Conservation (phyloP, 37 sponge, comb jelly and placozoan species). For the Geodia barretti region DNA sequence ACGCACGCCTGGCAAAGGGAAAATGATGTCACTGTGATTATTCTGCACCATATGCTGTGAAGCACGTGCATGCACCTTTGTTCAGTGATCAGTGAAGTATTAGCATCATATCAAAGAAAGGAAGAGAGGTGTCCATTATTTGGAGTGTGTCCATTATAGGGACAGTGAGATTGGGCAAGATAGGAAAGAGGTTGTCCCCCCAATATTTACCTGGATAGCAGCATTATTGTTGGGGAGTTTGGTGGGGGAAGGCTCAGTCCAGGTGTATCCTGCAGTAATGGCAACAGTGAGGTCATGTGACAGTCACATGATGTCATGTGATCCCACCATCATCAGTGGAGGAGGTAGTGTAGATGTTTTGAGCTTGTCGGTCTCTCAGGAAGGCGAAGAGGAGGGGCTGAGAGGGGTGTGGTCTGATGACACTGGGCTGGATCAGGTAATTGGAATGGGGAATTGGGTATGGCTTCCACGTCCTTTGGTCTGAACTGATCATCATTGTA, state of each 20-base stretch:
- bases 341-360: slow-evolving; percentile 42
- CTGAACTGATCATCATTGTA: slow-evolving; percentile 27
- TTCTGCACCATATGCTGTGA: too few species aligned
- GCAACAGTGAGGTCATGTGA: slow-evolving; percentile 4
- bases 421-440: slow-evolving; percentile 65
- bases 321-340: slow-evolving; percentile 56
- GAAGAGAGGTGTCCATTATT: too few species aligned
- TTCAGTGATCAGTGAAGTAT: too few species aligned
- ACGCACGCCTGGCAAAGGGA: slow-evolving; percentile 20
- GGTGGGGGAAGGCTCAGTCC: slow-evolving; percentile 35
- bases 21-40: too few species aligned
- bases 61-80: too few species aligned
- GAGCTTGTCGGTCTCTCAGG: slow-evolving; percentile 43
- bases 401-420: slow-evolving; percentile 41
- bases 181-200: too few species aligned
- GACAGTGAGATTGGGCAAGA: too few species aligned
- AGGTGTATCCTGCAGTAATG: slow-evolving; percentile 24
- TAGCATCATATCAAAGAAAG: too few species aligned
- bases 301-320: slow-evolving; percentile 9
- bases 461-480: slow-evolving; percentile 34
- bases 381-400: slow-evolving; percentile 26
- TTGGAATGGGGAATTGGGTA: slow-evolving; percentile 26
- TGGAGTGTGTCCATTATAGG: too few species aligned
- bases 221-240: slow-evolving; percentile 71
- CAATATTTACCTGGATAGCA: slow-evolving; percentile 67